These are phyloP conservation scores for Boleophthalmus pectinirostris DNA, from an alignment of 2,113 vertebrate genomes.

Conservation along the genomic window DNA sequence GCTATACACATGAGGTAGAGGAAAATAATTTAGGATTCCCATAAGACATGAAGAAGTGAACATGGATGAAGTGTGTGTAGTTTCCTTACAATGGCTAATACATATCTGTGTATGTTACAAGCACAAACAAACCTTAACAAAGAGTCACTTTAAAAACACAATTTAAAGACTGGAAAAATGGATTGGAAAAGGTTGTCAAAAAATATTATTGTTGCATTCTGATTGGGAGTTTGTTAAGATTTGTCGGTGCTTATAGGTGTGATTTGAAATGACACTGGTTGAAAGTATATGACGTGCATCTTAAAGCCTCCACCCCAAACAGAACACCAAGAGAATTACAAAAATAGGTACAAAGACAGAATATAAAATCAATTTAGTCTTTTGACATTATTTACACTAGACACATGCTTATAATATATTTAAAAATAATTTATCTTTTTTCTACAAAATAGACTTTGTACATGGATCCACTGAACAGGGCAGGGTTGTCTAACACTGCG, in stretches of 20 bases:
- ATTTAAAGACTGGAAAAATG: constrained; percentile 10
- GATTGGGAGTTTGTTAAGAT: constrained; percentile 69
- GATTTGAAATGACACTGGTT: constrained; percentile 56
- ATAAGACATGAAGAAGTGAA: constrained; percentile 86
- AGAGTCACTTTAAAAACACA: constrained; percentile 16
- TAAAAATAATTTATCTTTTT: constrained; percentile 82
- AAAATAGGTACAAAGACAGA: constrained; percentile 69
- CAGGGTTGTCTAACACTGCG: constrained; percentile 26
- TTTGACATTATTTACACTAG: constrained; percentile 80
- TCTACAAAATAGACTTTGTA: constrained; percentile 78
- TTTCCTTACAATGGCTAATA: constrained; percentile 68
- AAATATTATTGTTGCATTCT: constrained; percentile 13
- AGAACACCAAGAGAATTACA: constrained; percentile 62
- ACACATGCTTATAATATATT: constrained; percentile 79
- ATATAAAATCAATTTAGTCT: constrained; percentile 78
- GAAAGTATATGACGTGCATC: constrained; percentile 57
- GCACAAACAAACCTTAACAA: constrained; percentile 72
- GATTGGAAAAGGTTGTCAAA: constrained; percentile 55
- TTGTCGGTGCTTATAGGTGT: constrained; percentile 75
- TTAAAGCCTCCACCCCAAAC: constrained; percentile 71
- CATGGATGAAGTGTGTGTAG: constrained; percentile 80
- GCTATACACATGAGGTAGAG: constrained; percentile 99
- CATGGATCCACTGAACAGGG: constrained; percentile 70
- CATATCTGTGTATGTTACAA: constrained; percentile 58
- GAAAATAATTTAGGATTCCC: constrained; percentile 94